Evolutionary conservation across 1,140 invertebrate species (phyloP), one percentile per base, ranked within the genome.

Genomic region (Neodiprion lecontei): DNA sequence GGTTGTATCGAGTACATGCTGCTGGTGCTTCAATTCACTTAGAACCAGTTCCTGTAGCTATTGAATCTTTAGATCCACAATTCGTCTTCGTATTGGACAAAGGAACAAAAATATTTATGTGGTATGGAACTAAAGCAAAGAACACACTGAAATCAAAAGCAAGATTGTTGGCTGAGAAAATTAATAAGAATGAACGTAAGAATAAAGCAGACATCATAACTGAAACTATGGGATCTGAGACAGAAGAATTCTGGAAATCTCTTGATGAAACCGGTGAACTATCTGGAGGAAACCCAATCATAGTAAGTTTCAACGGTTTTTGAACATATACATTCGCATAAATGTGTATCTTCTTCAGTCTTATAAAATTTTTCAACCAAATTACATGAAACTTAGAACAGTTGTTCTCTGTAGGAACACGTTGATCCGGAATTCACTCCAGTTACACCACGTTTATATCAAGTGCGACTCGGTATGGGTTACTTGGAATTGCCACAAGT

Each of bases 151-250:
- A 96, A 83, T 98, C 97, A 0, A 99, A 99, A 89, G 94, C 97
- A 0, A 92, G 98, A 71, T 88, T 99, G 5, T 94, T 99, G 90
- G 96, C 97, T 2, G 99, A 99, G 86, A 99, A 99, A 88, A 97
- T 99, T 53, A 99, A 99, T 85, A 99, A 99, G 89, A 97, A 98
- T 85, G 99, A 99, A 88, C 89, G 98, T 21, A 99, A 99, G 86
- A 97, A 97, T 81, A 95, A 95, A 84, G 94, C 97, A 1, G 97
- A 99, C 81, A 96, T 99, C 68, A 89, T 96, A 53, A 94, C 95
- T 0, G 94, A 98, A 83, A 89, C 90, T 48, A 95, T 97, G 87
- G 94, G 93, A 3, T 91, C 93, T 67, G 98, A 99, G 85, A 92
- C 92, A 1, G 86, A 89, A 48, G 95, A 96, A 28, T 99, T 99